Base-by-base conservation (phyloP, 2,113 vertebrate species). In the Paracanthobrama guichenoti region DNA sequence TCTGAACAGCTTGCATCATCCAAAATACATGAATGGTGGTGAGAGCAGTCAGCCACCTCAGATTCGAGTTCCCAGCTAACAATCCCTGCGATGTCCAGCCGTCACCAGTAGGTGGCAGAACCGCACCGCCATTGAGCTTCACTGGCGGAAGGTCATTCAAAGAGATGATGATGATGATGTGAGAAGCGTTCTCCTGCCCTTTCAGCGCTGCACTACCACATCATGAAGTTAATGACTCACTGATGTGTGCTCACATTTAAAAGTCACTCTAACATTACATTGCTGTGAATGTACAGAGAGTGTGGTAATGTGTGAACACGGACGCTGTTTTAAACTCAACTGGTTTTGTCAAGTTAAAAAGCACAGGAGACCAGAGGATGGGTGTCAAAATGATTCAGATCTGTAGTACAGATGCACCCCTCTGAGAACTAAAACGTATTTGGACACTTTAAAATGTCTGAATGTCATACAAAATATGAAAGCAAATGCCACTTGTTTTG, bases 151-250 rank as follows among this genome's bases (percentile, higher is more conserved):
- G 86, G 87, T 87, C 87, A 86, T 73, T 84, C 77, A 82, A 87
- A 84, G 87, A 79, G 88, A 85, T 71, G 60, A 55, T 53, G 71
- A 79, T 62, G 78, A 80, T 59, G 81, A 77, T 53, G 84, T 83
- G 60, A 69, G 83, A 22, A 69, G 73, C 50, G 80, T 83, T 88
- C 85, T 75, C 74, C 85, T 84, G 85, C 78, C 84, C 85, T 88
- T 85, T 85, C 78, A 77, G 31, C 4, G 11, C 69, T 42, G 79
- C 79, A 75, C 76, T 71, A 85, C 48, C 80, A 79, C 79, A 87
- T 87, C 86, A 85, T 83, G 80, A 85, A 87, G 80, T 87, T 87
- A 87, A 87, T 83, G 86, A 87, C 75, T 81, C 86, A 79, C 76
- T 83, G 84, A 87, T 69, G 84, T 83, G 86, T 83, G 84, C 75